These are phyloP conservation scores for Gibbula magus DNA, from an alignment of 2,888 invertebrate genomes.

Conservation along the genomic window DNA sequence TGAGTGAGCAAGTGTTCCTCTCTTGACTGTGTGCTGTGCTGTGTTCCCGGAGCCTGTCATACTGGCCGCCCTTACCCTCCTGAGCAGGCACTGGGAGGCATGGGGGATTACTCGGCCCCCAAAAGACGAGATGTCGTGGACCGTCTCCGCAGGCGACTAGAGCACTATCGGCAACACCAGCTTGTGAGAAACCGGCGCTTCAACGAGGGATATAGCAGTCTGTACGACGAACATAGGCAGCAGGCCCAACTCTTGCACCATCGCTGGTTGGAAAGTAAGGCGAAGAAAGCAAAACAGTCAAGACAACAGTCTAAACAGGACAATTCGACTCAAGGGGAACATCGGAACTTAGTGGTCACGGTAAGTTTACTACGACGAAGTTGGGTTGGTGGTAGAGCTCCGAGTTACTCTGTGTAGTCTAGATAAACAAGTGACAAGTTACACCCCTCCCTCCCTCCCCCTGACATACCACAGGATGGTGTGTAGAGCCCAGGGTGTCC, in stretches of 20 bases:
- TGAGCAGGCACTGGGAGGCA: constrained; percentile 57
- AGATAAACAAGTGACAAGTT: not conserved
- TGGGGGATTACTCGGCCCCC: constrained; percentile 77
- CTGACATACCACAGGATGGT: not conserved
- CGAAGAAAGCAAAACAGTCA: constrained; percentile 80
- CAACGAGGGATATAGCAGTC: constrained; percentile 89
- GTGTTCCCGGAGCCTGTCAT: constrained; percentile 24
- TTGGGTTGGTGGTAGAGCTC: not conserved
- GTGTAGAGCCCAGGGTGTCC: not conserved
- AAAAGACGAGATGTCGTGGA: constrained; percentile 84
- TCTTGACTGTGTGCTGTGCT: constrained; percentile 10
- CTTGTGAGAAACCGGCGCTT: constrained; percentile 90
- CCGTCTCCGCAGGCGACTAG: constrained; percentile 85
- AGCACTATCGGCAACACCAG: constrained; percentile 89
- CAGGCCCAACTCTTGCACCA: constrained; percentile 90
- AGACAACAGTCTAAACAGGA: constrained; percentile 40
- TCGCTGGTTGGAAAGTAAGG: constrained; percentile 91
- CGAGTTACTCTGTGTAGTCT: not conserved
- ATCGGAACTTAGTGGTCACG: constrained; percentile 61
- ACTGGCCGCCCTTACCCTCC: constrained; percentile 26
- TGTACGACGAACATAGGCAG: constrained; percentile 92
- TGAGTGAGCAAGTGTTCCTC: not conserved
- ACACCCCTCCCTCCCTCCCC: constrained; percentile 11
- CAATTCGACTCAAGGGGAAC: constrained; percentile 52
- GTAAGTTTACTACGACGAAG: constrained; percentile 45